A percentile compares a stretch with the other conserved stretches of the same genome.
Evolutionary conservation across 2,113 vertebrate species (phyloP).

Genomic region (Oreochromis niloticus): DNA sequence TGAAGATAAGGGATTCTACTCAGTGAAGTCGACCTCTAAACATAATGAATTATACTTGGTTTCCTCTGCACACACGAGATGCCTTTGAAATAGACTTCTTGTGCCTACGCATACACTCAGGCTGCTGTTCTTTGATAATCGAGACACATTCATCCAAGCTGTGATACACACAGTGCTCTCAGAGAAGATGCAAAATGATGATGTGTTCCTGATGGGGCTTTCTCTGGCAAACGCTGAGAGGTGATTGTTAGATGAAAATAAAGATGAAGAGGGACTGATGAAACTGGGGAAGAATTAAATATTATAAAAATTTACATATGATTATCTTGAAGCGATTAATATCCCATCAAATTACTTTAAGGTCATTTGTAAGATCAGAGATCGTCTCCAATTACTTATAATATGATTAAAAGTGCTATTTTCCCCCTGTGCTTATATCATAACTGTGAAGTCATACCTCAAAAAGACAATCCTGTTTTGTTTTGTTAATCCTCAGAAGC

Average conservation of each 20-base stretch:
- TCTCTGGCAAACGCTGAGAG: not conserved
- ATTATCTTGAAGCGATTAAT: not conserved
- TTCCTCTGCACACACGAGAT: not conserved
- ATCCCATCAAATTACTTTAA: not conserved
- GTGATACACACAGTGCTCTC: not conserved
- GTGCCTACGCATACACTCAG: not conserved
- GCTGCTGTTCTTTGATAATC: not conserved
- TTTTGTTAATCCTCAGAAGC: not conserved
- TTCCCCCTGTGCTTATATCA: not conserved
- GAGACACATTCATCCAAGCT: not conserved
- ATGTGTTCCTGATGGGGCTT: not conserved
- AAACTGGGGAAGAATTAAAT: rapidly evolving
- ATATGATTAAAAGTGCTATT: not conserved
- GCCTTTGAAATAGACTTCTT: not conserved
- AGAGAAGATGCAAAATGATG: not conserved
- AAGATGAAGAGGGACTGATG: not conserved
- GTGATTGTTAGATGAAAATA: not conserved
- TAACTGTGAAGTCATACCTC: not conserved
- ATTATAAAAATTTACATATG: not conserved
- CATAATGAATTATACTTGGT: not conserved
- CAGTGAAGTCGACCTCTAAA: not conserved
- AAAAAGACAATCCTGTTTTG: not conserved
- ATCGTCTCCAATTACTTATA: not conserved
- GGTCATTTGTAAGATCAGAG: not conserved
- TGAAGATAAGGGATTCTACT: not conserved